Evolutionary conservation across 2,797 vertebrate species (phyloP).

Genomic region (Gallirallus australis): DNA sequence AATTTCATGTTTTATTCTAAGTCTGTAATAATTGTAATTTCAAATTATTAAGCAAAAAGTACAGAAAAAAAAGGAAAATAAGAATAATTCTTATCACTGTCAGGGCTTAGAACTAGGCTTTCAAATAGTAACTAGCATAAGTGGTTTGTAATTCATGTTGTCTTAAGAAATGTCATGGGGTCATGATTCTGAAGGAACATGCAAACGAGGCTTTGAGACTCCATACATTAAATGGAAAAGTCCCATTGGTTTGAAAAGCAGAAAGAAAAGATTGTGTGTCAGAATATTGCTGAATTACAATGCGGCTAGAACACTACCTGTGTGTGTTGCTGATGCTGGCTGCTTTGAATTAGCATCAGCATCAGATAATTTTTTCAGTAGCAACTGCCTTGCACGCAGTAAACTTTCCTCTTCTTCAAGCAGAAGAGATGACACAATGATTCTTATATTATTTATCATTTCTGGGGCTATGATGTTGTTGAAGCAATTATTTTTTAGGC

Average conservation of each 20-base stretch:
- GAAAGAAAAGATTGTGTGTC: neutral
- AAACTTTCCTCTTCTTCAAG: neutral
- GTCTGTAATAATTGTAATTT: conserved; percentile 24
- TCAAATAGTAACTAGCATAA: neutral
- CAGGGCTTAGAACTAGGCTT: neutral
- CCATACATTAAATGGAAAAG: neutral
- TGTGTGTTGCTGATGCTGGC: neutral
- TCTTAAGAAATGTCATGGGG: neutral
- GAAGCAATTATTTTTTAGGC: neutral
- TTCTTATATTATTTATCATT: neutral
- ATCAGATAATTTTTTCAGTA: neutral
- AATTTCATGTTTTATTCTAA: conserved; percentile 23
- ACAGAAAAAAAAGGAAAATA: neutral
- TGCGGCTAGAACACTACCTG: neutral
- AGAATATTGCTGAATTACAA: neutral
- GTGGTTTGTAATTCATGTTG: neutral
- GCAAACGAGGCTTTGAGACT: neutral
- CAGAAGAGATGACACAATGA: neutral
- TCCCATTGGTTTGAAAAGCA: neutral
- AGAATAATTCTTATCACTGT: conserved; percentile 3
- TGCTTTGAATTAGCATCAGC: neutral
- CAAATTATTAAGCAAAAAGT: neutral
- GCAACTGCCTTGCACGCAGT: fast-evolving
- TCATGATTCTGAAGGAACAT: neutral
- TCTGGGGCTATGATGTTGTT: neutral